Evolutionary conservation across 1,140 invertebrate species (phyloP), one percentile per base, ranked within the genome.

Genomic region (Scaptodrosophila lebanonensis): DNA sequence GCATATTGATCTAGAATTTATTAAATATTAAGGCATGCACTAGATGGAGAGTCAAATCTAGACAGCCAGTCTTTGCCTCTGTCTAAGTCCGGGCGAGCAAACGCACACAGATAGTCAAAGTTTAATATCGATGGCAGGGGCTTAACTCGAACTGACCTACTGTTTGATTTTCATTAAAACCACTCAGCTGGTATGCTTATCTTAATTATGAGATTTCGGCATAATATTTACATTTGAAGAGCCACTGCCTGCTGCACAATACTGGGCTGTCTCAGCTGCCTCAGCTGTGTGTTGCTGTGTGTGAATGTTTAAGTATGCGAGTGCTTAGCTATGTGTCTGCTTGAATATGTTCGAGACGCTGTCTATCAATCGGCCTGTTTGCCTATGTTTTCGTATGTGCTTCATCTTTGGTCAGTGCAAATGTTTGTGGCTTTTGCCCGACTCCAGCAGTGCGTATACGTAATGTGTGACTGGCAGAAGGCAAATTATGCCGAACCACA

Each of bases 161-260:
- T 79, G 75, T 79, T 79, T 82, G 66, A 73, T 75, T 82, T 82
- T 66, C 75, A 82, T 82, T 82, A 82, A 75, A 75, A 70, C 57
- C 69, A 75, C 58, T 73, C 53, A 66, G 50, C 61, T 51, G 47
- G 51, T 44, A 53, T 83, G 75, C 57, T 82, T 66, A 70, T 82
- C 75, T 82, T 70, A 82, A 82, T 82, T 82, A 82, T 82, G 59
- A 70, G 69, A 75, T 82, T 66, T 70, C 75, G 50, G 38, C 68
- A 79, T 69, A 73, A 79, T 73, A 82, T 79, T 79, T 69, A 53
- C 57, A 61, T 75, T 59, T 53, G 65, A 43, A 48, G 35, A 61
- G 58, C 22, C 62, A 51, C 52, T 57, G 44, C 22, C 35, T 38
- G 49, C 47, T 62, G 56, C 60, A 67, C 56, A 60, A 67, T 64